Base-by-base conservation (phyloP, 2,888 invertebrate species). In the Invenusta paracnida region DNA sequence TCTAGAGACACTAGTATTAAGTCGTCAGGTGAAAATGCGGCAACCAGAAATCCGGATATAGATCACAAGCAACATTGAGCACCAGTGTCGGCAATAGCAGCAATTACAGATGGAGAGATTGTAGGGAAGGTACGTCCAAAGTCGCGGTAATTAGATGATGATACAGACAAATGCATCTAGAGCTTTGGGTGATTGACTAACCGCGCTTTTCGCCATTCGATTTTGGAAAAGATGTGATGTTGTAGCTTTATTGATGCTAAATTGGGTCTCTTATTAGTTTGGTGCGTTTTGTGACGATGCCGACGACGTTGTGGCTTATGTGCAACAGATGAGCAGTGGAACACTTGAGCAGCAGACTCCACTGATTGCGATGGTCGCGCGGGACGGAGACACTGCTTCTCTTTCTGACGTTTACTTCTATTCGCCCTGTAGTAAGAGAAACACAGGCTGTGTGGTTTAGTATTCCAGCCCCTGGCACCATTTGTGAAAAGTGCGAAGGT, bases 231-330 rank as follows among this genome's bases (percentile, higher is more conserved):
- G 27, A 73, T 73, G 27, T 73, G 17, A 23, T 73, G 27, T 48
- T 48, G 48, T 17, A 48, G 48, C 48, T 48, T 48, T 48, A 48
- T 48, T 48, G 48, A 5, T 48, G 48, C 48, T 48, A 48, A 5
- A 48, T 17, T 48, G 48, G 48, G 48, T 48, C 48, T 17, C 5
- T 48, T 48, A 17, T 48, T 48, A 11, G 5, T 11, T 48, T 48
- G 5, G 48, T 48, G 48, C 17, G 48, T 48, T 17, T 48, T 73
- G 73, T n/a, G 73, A 73, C 73, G 17, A 73, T 73, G 17, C 73
- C 73, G 73, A 25, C 73, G 73, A 73, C 27, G 73, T 73, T 73
- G 17, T 73, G 73, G 27, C 73, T 73, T 73, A 73, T 5, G 73
- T 73, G 73, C 23, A 48, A 48, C 17, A 48, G 5, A 48, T 48